Conservation (phyloP, 1,140 invertebrate species). For the Mamestra configurata region DNA sequence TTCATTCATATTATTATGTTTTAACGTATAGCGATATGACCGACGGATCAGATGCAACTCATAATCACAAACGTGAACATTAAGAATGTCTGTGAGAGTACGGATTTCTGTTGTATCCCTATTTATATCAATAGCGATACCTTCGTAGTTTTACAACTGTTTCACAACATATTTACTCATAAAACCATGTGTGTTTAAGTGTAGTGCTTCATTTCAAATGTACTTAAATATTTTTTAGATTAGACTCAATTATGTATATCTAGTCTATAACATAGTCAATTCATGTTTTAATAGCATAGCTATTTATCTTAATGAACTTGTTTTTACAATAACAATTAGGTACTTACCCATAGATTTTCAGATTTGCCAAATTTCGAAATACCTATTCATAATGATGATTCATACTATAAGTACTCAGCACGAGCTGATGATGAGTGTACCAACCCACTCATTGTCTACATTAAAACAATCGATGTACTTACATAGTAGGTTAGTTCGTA, state of each 20-base stretch:
- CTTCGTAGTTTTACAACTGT: slow-evolving; percentile 26
- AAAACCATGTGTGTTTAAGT: slow-evolving; percentile 18
- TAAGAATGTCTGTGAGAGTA: slow-evolving; percentile 20
- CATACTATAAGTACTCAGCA: neutral
- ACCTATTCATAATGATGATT: slow-evolving; percentile 7
- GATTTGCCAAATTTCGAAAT: slow-evolving; percentile 61
- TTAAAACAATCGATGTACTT: slow-evolving; percentile 15
- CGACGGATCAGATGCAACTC: slow-evolving; percentile 28
- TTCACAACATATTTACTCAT: slow-evolving; percentile 16
- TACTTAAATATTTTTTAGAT: slow-evolving; percentile 19
- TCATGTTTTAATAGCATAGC: slow-evolving; percentile 75
- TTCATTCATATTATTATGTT: slow-evolving; percentile 52
- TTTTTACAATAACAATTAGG: slow-evolving; percentile 38
- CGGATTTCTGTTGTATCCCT: slow-evolving; percentile 38
- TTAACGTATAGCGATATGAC: slow-evolving; percentile 16
- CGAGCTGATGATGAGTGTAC: neutral
- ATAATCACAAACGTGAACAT: slow-evolving; percentile 23
- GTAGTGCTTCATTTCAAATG: slow-evolving; percentile 32
- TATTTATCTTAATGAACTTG: slow-evolving; percentile 62
- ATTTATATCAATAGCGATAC: slow-evolving; percentile 22
- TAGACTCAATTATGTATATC: slow-evolving; percentile 46
- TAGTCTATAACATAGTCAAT: slow-evolving; percentile 73
- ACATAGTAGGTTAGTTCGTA: slow-evolving; percentile 43
- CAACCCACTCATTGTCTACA: neutral
- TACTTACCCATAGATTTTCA: slow-evolving; percentile 51